A percentile compares a stretch with the other conserved stretches of the same genome.
Evolutionary conservation across 2,113 vertebrate genomes (phyloP).

Genomic region (Periophthalmodon schlosseri): DNA sequence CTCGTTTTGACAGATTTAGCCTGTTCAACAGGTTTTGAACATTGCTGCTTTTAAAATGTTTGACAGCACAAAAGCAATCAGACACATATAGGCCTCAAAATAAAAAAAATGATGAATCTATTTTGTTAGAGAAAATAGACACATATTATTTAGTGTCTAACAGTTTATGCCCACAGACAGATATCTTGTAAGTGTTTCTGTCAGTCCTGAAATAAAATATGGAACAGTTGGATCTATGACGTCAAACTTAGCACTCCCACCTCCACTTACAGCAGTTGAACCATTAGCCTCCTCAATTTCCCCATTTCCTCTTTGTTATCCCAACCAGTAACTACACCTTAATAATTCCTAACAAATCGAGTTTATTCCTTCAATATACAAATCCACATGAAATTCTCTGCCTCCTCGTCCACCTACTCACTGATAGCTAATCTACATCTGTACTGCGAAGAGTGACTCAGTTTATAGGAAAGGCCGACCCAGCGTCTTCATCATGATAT

Average conservation of each 20-base stretch:
- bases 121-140: too few species aligned
- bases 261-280: not conserved
- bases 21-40: too few species aligned
- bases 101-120: too few species aligned
- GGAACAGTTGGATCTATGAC: not conserved
- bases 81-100: too few species aligned
- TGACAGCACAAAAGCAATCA: too few species aligned
- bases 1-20: not conserved
- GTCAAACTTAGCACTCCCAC: not conserved
- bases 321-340: not conserved
- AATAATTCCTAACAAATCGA: not conserved
- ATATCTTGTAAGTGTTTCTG: too few species aligned
- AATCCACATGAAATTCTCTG: constrained; percentile 35
- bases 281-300: not conserved
- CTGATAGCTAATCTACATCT: constrained; percentile 33
- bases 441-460: constrained; percentile 37
- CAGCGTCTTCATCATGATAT: constrained; percentile 57
- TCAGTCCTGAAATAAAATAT: too few species aligned
- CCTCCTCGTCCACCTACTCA: constrained; percentile 52
- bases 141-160: too few species aligned
- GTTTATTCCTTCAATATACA: not conserved
- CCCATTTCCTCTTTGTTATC: not conserved
- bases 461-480: constrained; percentile 45
- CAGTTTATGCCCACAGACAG: too few species aligned
- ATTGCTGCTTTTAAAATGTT: too few species aligned